Conservation (phyloP, 2,797 vertebrate species). For the Xenopus petersii region DNA sequence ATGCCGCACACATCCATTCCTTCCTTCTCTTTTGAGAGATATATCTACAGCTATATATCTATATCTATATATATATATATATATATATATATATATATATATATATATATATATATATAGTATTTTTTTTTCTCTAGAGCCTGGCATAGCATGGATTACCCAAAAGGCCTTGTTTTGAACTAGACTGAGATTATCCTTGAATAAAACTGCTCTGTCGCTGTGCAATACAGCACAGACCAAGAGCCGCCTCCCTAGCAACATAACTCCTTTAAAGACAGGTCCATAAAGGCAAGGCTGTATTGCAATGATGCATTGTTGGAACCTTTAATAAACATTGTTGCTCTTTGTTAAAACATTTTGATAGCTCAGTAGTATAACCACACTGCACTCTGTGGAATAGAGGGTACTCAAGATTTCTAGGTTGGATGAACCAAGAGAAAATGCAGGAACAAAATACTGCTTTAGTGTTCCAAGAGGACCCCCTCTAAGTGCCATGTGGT, state of each 20-base stretch:
- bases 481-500: conserved; percentile 18
- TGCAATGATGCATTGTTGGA: background rate
- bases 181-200: background rate
- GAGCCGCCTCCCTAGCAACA: background rate
- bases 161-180: background rate
- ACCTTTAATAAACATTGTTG: background rate
- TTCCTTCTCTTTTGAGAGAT: too few species aligned
- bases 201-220: background rate
- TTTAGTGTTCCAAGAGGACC: background rate
- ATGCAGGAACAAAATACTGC: background rate
- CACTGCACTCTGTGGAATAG: background rate
- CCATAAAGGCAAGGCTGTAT: background rate
- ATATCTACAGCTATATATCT: too few species aligned
- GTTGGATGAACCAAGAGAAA: background rate
- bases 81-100: too few species aligned
- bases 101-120: too few species aligned
- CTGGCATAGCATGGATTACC: background rate
- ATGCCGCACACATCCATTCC: too few species aligned
- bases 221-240: background rate
- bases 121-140: too few species aligned
- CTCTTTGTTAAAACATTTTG: background rate
- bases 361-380: background rate
- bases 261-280: background rate
- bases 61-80: too few species aligned
- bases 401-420: background rate